phyloP scores from a whole-genome alignment of 2,113 vertebrate genomes.

The Nibea albiflora region DNA sequence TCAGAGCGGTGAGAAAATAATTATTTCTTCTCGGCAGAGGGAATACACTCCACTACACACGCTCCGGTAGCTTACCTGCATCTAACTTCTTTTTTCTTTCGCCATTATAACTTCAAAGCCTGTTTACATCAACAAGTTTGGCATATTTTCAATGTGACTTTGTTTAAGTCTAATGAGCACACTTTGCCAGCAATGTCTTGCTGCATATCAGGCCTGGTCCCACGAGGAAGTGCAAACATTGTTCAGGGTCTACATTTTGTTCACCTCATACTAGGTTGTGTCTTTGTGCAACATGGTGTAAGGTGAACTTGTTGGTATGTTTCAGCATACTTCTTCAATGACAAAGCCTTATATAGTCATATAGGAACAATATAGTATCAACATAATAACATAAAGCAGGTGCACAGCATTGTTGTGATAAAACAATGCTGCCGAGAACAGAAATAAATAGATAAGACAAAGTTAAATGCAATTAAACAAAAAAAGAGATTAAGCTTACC shows the following conservation, averaged over 20 bases:
- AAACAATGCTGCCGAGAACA: neutral
- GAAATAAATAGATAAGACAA: neutral
- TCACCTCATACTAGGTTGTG: constrained; percentile 41
- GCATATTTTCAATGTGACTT: constrained; percentile 64
- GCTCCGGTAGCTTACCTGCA: constrained; percentile 10
- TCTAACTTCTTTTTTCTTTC: constrained; percentile 1
- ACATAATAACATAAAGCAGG: neutral
- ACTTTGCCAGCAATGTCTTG: constrained; percentile 35
- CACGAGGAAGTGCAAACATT: constrained; percentile 33
- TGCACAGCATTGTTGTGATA: neutral
- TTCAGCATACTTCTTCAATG: constrained; percentile 14
- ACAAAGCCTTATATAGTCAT: neutral
- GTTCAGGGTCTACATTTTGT: constrained; percentile 37
- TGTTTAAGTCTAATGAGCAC: constrained; percentile 58
- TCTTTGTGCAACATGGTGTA: constrained; percentile 45
- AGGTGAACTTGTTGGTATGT: constrained; percentile 45
- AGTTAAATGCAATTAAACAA: neutral
- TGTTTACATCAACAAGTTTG: constrained; percentile 37
- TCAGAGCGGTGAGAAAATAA: neutral
- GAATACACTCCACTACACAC: neutral
- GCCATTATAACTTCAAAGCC: constrained; percentile 29
- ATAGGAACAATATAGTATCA: neutral
- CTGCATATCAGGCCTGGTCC: constrained; percentile 46
- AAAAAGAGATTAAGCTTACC: constrained; percentile 85
- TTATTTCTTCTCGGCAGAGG: neutral